Percentiles rank a stretch among this genome's conserved stretches.
Evolutionary conservation across 2,113 vertebrate genomes (phyloP).

Genomic region (Dermatemys mawii): DNA sequence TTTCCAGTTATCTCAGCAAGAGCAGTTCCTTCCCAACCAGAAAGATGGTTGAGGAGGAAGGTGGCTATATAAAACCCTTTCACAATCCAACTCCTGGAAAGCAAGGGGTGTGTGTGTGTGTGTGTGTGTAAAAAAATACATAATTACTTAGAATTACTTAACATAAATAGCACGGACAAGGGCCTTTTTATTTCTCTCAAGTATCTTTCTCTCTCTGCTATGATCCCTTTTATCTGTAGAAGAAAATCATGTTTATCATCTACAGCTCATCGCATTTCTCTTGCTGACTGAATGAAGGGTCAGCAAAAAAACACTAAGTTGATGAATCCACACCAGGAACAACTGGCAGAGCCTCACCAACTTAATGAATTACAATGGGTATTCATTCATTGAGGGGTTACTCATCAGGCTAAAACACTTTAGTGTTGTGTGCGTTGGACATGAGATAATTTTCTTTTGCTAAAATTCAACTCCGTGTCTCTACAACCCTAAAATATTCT

Average conservation of each 20-base stretch:
- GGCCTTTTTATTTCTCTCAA: slow-evolving; percentile 55
- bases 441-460: slow-evolving; percentile 36
- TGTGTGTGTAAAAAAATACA: too few relatives aligned
- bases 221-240: slow-evolving; percentile 58
- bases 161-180: too few relatives aligned
- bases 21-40: not conserved
- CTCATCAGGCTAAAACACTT: slow-evolving; percentile 23
- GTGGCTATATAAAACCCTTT: not conserved
- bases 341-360: slow-evolving; percentile 12
- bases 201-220: slow-evolving; percentile 35
- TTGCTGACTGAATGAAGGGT: slow-evolving; percentile 66
- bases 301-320: slow-evolving; percentile 58
- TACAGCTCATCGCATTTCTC: slow-evolving; percentile 31
- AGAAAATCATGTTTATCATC: slow-evolving; percentile 51
- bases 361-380: slow-evolving; percentile 58
- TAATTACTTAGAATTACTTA: too few relatives aligned
- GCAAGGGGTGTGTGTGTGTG: not conserved
- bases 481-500: not conserved
- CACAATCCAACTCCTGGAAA: not conserved
- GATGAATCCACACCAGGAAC: slow-evolving; percentile 61
- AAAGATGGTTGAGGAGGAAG: not conserved
- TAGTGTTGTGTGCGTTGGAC: not conserved
- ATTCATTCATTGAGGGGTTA: slow-evolving; percentile 61
- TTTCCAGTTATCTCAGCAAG: slow-evolving; percentile 32
- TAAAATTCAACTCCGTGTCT: slow-evolving; percentile 31